Evolutionary conservation across 2,888 invertebrate genomes (phyloP).

Genomic region (Microdon myrmicae): DNA sequence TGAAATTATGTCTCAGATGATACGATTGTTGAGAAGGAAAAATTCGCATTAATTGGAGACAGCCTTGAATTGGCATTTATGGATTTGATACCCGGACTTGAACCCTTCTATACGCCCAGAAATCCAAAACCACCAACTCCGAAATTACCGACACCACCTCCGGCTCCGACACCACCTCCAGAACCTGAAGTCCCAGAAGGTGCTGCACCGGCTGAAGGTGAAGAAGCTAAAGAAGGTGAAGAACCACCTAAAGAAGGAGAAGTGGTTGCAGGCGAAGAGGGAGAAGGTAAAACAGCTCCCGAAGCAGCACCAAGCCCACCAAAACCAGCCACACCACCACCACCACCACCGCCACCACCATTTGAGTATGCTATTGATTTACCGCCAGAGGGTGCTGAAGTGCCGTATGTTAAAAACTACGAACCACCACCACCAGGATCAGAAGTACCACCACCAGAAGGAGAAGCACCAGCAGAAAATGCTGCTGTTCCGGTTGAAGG

Average conservation of each 20-base stretch:
- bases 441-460: slow-evolving; percentile 56
- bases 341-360: slow-evolving; percentile 67
- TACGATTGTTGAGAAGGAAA: slow-evolving; percentile 88
- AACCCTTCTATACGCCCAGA: slow-evolving; percentile 67
- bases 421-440: slow-evolving; percentile 65
- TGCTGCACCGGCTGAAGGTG: slow-evolving; percentile 58
- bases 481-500: slow-evolving; percentile 60
- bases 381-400: slow-evolving; percentile 68
- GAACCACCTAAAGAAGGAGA: slow-evolving; percentile 60
- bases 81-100: slow-evolving; percentile 77
- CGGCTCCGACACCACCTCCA: slow-evolving; percentile 62
- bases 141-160: slow-evolving; percentile 63
- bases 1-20: slow-evolving; percentile 72
- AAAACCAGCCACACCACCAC: slow-evolving; percentile 65
- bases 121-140: slow-evolving; percentile 68
- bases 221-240: slow-evolving; percentile 55
- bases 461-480: slow-evolving; percentile 56
- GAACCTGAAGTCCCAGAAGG: slow-evolving; percentile 63
- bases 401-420: slow-evolving; percentile 66
- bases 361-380: slow-evolving; percentile 66
- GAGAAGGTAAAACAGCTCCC: slow-evolving; percentile 51
- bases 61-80: slow-evolving; percentile 94
- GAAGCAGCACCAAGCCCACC: slow-evolving; percentile 59
- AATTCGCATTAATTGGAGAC: slow-evolving; percentile 91
- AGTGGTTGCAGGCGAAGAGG: slow-evolving; percentile 56